phyloP scores from a whole-genome alignment of 2,888 invertebrate species.

The Caenorhabditis virilis region DNA sequence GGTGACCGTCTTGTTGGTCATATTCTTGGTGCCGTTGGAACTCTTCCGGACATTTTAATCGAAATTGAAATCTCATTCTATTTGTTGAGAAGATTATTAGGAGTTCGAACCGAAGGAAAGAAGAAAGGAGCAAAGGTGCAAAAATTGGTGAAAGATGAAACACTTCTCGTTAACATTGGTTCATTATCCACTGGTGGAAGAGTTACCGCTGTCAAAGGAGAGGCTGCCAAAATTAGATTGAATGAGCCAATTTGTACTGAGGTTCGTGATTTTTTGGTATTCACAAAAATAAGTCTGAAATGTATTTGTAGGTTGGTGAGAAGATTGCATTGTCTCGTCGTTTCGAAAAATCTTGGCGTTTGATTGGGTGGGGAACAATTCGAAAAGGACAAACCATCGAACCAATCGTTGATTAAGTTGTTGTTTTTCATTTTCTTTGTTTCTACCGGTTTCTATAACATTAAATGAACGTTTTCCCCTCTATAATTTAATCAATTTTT shows the following conservation, averaged over 20 bases:
- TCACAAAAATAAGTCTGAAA: background rate
- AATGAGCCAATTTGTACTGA: slow-evolving; percentile 99
- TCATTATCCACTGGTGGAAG: slow-evolving; percentile 90
- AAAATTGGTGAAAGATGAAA: slow-evolving; percentile 50
- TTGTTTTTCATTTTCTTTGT: slow-evolving; percentile 4
- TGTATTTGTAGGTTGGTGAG: slow-evolving; percentile 76
- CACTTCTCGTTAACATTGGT: slow-evolving; percentile 95
- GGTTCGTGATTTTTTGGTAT: slow-evolving; percentile 66
- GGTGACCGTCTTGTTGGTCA: slow-evolving; percentile 98
- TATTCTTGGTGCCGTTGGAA: slow-evolving; percentile 87
- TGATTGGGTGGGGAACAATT: slow-evolving; percentile 99
- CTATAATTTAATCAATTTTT: background rate
- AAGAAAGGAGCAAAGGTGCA: slow-evolving; percentile 91
- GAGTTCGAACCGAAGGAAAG: slow-evolving; percentile 97
- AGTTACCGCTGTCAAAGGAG: slow-evolving; percentile 73
- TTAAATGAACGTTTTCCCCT: background rate
- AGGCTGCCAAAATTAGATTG: slow-evolving; percentile 80
- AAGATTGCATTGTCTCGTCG: slow-evolving; percentile 98
- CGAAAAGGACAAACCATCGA: slow-evolving; percentile 94
- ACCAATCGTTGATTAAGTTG: slow-evolving; percentile 72
- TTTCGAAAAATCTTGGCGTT: slow-evolving; percentile 99
- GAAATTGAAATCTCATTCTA: slow-evolving; percentile 93
- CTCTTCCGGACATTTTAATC: slow-evolving; percentile 83
- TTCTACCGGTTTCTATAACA: slow-evolving; percentile 23
- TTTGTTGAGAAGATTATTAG: slow-evolving; percentile 88